Evolutionary conservation across 2,113 vertebrate species (phyloP).

Genomic region (Tachysurus vachellii): DNA sequence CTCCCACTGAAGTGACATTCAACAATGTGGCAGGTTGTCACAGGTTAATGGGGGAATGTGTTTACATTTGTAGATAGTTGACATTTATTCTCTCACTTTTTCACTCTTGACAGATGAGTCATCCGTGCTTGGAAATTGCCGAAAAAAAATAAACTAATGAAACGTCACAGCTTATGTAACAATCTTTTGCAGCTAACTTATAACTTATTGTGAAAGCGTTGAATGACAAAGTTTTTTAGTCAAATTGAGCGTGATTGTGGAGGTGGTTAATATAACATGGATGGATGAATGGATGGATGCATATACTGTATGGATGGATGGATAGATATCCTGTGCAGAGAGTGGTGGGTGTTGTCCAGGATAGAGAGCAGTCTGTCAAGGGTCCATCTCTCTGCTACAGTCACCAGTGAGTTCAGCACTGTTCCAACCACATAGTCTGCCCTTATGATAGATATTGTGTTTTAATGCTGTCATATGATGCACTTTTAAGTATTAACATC

Average conservation of each 20-base stretch:
- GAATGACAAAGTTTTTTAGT: background rate
- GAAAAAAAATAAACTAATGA: background rate
- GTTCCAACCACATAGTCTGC: too few relatives aligned
- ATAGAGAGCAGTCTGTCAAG: too few relatives aligned
- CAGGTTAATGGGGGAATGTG: background rate
- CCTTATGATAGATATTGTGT: background rate
- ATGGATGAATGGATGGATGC: too few relatives aligned
- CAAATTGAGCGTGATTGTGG: background rate
- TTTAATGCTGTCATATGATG: background rate
- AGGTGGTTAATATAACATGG: background rate
- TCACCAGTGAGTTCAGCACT: too few relatives aligned
- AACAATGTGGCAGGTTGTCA: constrained; percentile 15
- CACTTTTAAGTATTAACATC: background rate
- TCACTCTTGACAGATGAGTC: background rate
- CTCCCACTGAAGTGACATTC: background rate
- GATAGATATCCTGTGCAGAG: too few relatives aligned
- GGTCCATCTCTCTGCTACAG: too few relatives aligned
- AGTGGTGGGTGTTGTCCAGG: too few relatives aligned
- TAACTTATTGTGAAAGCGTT: background rate
- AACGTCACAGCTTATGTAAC: background rate
- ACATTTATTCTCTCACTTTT: background rate
- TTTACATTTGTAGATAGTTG: constrained; percentile 6
- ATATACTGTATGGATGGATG: too few relatives aligned
- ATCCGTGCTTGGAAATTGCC: background rate
- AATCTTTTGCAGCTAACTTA: background rate